A percentile compares a stretch with the other conserved stretches of the same genome.
Conservation (phyloP, 1,140 invertebrate species). For the Drosophila hydei region DNA sequence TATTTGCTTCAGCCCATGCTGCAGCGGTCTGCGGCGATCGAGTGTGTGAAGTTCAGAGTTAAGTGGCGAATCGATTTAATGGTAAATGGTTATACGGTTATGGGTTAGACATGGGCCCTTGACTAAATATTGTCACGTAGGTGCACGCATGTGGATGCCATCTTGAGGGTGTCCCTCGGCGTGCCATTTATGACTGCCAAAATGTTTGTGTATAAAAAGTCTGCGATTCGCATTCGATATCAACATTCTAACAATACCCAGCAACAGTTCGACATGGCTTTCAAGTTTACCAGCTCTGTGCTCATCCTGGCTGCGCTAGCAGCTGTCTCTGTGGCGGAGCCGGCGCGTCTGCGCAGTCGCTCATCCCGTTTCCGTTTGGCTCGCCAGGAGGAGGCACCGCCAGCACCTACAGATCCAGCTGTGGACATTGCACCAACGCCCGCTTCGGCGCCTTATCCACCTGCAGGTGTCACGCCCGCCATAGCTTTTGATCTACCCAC, state of each 20-base stretch:
- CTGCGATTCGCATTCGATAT: slow-evolving; percentile 14
- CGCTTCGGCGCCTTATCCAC: slow-evolving; percentile 66
- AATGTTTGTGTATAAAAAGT: slow-evolving; percentile 60
- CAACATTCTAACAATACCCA: slow-evolving; percentile 69
- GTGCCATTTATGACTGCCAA: slow-evolving; percentile 61
- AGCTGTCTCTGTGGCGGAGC: slow-evolving; percentile 41
- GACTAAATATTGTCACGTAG: slow-evolving; percentile 77
- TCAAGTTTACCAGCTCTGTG: slow-evolving; percentile 63
- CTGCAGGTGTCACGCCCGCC: slow-evolving; percentile 72
- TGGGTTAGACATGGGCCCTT: slow-evolving; percentile 71
- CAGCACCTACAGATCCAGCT: slow-evolving; percentile 30
- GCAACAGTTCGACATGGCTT: slow-evolving; percentile 63
- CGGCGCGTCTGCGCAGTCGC: slow-evolving; percentile 50
- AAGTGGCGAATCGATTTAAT: slow-evolving; percentile 48
- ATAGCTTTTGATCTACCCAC: slow-evolving; percentile 73
- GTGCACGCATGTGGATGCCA: slow-evolving; percentile 23
- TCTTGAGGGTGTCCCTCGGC: slow-evolving; percentile 58
- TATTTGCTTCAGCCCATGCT: background rate
- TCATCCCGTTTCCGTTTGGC: slow-evolving; percentile 62
- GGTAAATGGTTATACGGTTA: slow-evolving; percentile 43
- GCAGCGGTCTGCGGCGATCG: background rate
- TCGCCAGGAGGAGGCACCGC: slow-evolving; percentile 63
- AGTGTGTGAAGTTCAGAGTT: slow-evolving; percentile 45
- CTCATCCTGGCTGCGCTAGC: slow-evolving; percentile 54
- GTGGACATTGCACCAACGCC: slow-evolving; percentile 55